Percentiles rank a stretch among this genome's conserved stretches.
phyloP scores from a whole-genome alignment of 2,888 invertebrate species.

The Elysia crispata region DNA sequence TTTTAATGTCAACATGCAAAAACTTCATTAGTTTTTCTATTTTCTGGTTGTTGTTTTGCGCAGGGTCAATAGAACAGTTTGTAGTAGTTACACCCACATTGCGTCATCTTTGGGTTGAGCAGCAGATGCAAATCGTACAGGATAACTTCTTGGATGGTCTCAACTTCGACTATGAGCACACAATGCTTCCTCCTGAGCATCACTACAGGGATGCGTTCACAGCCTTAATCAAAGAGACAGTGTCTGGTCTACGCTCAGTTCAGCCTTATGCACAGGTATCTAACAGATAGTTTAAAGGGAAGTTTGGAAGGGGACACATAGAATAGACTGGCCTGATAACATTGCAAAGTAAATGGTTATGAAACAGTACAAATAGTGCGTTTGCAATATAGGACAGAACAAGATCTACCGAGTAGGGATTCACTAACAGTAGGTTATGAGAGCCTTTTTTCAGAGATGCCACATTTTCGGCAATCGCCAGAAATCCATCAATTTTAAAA shows the following conservation, averaged over 20 bases:
- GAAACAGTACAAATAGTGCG: too few species aligned
- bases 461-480: too few species aligned
- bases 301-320: too few species aligned
- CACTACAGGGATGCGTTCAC: conserved; percentile 65
- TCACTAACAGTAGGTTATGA: too few species aligned
- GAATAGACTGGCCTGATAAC: not conserved
- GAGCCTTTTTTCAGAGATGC: too few species aligned
- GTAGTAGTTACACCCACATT: conserved; percentile 57
- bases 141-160: conserved; percentile 74
- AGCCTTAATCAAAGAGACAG: conserved; percentile 68
- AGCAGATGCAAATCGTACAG: conserved; percentile 62
- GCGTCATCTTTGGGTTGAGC: conserved; percentile 66
- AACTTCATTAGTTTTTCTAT: too few species aligned
- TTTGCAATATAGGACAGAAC: too few species aligned
- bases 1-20: too few species aligned
- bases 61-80: not conserved
- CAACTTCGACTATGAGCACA: conserved; percentile 77
- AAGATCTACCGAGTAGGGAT: too few species aligned
- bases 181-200: conserved; percentile 61
- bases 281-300: not conserved
- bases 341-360: too few species aligned
- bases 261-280: conserved; percentile 70
- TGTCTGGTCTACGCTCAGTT: conserved; percentile 60
- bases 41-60: not conserved
- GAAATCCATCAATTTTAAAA: too few species aligned